Percentiles rank a stretch among this genome's conserved stretches.
Evolutionary conservation across 2,113 vertebrate species (phyloP).

Genomic region (Hyperoodon ampullatus): DNA sequence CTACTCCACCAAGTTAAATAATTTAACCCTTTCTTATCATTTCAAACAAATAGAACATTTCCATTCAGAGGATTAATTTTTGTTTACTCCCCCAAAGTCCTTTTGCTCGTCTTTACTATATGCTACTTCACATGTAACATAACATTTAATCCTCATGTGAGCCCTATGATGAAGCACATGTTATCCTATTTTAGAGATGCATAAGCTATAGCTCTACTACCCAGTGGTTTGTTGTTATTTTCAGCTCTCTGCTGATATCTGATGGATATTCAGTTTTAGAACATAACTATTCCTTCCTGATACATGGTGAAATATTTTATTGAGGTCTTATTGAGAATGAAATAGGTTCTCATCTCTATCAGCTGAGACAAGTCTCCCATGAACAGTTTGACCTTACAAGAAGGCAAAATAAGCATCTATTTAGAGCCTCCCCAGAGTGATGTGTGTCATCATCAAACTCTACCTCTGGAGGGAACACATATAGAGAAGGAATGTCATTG

Average conservation of each 20-base stretch:
- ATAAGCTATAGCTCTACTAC: background rate
- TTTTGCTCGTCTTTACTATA: background rate
- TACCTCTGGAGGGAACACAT: background rate
- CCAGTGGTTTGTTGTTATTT: background rate
- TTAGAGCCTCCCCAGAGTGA: background rate
- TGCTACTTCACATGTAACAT: background rate
- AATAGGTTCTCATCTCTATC: background rate
- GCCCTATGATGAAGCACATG: rapidly evolving
- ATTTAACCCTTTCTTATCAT: background rate
- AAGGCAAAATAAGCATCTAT: background rate
- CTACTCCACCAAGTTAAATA: background rate
- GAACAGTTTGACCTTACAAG: background rate
- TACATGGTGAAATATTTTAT: background rate
- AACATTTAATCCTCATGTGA: background rate
- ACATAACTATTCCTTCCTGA: background rate
- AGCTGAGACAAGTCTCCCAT: background rate
- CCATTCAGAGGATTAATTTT: background rate
- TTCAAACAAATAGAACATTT: constrained; percentile 47
- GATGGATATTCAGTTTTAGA: background rate
- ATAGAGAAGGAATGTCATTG: background rate
- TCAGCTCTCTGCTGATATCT: background rate
- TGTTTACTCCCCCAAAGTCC: background rate
- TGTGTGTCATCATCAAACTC: background rate
- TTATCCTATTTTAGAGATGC: background rate
- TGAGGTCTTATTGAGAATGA: background rate